These are phyloP conservation scores for Archivesica marissinica DNA, from an alignment of 1,140 invertebrate species.

Conservation along the genomic window DNA sequence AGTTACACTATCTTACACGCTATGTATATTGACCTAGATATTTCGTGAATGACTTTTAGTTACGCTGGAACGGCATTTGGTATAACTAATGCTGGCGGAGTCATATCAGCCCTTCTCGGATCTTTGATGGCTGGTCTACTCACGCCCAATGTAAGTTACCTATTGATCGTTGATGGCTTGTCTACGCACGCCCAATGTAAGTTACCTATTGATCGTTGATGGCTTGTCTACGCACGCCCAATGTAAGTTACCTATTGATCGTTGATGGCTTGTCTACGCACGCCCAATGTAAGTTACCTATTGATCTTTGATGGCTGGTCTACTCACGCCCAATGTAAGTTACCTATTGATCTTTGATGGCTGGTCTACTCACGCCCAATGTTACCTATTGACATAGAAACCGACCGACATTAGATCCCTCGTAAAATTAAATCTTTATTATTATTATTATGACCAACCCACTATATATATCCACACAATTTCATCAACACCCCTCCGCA, in stretches of 20 bases:
- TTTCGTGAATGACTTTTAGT: conserved; percentile 11
- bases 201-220: conserved; percentile 88
- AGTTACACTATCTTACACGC: too few species aligned
- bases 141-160: conserved; percentile 83
- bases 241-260: conserved; percentile 86
- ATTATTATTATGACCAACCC: too few species aligned
- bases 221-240: conserved; percentile 88
- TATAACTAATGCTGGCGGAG: conserved; percentile 92
- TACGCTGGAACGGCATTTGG: conserved; percentile 85
- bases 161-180: conserved; percentile 91
- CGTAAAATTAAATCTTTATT: too few species aligned
- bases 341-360: conserved; percentile 89
- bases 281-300: conserved; percentile 81
- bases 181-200: conserved; percentile 86
- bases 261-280: conserved; percentile 89
- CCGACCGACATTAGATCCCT: too few species aligned
- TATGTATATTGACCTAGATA: too few species aligned
- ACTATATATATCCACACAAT: too few species aligned
- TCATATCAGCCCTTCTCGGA: conserved; percentile 92
- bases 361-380: conserved; percentile 88
- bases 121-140: conserved; percentile 90
- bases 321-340: conserved; percentile 86
- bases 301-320: conserved; percentile 90
- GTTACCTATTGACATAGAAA: too few species aligned
- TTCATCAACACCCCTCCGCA: too few species aligned